Conservation (phyloP, 2,888 invertebrate species). For the Drosophila suboccidentalis region DNA sequence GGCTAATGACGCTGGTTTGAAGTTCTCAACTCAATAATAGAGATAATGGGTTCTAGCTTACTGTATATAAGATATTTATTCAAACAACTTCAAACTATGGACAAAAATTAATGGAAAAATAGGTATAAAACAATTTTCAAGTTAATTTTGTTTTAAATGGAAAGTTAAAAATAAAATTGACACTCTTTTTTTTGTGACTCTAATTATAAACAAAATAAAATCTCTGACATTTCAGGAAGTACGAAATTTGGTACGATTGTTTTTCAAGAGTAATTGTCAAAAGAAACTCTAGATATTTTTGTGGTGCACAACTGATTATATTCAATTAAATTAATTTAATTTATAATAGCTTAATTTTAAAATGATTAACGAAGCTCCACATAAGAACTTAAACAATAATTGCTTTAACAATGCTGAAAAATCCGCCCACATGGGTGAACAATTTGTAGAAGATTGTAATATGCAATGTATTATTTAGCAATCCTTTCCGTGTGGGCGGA, state of each 20-base stretch:
- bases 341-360: background rate
- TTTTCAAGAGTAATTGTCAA: background rate
- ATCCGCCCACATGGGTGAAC: conserved; percentile 1
- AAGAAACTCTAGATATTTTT: background rate
- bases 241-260: background rate
- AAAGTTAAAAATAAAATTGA: no score
- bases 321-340: background rate
- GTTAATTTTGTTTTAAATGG: no score
- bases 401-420: background rate
- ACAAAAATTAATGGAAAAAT: no score
- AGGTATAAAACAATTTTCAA: no score
- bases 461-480: conserved; percentile 5
- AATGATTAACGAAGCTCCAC: background rate
- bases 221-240: background rate
- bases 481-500: conserved; percentile 11
- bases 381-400: conserved; percentile 3
- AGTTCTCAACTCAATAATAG: background rate
- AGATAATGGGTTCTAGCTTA: background rate
- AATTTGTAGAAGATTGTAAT: conserved; percentile 6
- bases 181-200: no score
- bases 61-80: background rate
- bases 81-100: background rate
- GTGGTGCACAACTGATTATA: background rate
- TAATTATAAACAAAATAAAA: background rate
- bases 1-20: no score